Evolutionary conservation across 2,113 vertebrate genomes (phyloP).

Genomic region (Bos indicus): DNA sequence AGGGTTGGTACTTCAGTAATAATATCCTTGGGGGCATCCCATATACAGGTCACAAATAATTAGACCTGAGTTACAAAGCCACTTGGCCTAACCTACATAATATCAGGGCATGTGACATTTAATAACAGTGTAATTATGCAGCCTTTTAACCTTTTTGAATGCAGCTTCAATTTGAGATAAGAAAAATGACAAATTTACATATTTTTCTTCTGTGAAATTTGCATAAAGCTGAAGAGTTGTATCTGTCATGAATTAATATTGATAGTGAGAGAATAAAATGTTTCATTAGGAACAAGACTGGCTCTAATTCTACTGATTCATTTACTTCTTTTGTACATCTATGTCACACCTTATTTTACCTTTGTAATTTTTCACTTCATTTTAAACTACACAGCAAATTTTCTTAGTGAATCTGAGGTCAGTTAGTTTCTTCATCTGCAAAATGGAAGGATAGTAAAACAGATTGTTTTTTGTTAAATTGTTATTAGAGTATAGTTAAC

Average conservation of each 20-base stretch:
- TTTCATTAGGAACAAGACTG: neutral
- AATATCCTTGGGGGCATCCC: neutral
- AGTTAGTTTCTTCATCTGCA: conserved; percentile 5
- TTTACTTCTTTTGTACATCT: neutral
- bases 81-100: neutral
- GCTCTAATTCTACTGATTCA: neutral
- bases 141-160: conserved; percentile 47
- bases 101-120: conserved; percentile 19
- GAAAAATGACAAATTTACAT: conserved; percentile 44
- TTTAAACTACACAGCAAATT: conserved; percentile 12
- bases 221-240: conserved; percentile 19
- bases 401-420: neutral
- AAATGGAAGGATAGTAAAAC: neutral
- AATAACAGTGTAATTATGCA: conserved; percentile 46
- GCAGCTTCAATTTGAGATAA: conserved; percentile 25
- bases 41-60: neutral
- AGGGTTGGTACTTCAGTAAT: neutral
- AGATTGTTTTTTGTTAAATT: neutral
- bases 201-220: conserved; percentile 42
- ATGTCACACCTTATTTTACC: neutral
- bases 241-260: conserved; percentile 33
- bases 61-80: neutral
- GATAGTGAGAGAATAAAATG: conserved; percentile 32
- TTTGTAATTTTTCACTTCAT: conserved; percentile 33
- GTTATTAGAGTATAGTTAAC: neutral